These are phyloP conservation scores for Cervus canadensis DNA, from an alignment of 2,113 vertebrate genomes.

Conservation along the genomic window DNA sequence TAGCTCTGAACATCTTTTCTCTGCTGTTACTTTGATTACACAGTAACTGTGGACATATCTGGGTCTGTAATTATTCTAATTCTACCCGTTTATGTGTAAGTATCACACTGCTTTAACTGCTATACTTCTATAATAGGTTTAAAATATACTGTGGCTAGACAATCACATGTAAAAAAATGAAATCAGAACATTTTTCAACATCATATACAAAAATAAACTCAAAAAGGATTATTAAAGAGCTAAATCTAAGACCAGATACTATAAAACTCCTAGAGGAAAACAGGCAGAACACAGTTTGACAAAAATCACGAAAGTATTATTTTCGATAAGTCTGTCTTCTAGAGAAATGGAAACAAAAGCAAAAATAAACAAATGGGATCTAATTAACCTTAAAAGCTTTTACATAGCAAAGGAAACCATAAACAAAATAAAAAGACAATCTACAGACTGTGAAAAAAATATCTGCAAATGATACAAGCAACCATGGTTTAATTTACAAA, in stretches of 20 bases:
- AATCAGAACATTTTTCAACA: background rate
- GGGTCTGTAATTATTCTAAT: background rate
- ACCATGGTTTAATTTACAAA: background rate
- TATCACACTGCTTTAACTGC: background rate
- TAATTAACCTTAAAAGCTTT: background rate
- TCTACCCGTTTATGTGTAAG: background rate
- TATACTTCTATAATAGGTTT: background rate
- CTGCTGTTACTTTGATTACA: background rate
- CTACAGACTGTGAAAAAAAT: background rate
- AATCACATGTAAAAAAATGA: background rate
- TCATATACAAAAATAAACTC: background rate
- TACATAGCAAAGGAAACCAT: background rate
- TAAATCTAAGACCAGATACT: background rate
- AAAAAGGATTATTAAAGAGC: background rate
- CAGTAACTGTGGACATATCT: background rate
- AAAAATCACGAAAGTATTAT: background rate
- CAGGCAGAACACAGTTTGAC: background rate
- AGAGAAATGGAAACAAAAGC: background rate
- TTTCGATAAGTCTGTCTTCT: background rate
- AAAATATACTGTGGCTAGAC: background rate
- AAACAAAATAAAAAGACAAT: background rate
- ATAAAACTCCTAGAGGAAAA: background rate
- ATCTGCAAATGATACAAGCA: background rate
- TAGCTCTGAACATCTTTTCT: background rate
- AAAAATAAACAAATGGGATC: background rate